Percentiles rank a stretch among this genome's conserved stretches.
phyloP scores from a whole-genome alignment of 2,888 invertebrate genomes.

The Melieria omissa region DNA sequence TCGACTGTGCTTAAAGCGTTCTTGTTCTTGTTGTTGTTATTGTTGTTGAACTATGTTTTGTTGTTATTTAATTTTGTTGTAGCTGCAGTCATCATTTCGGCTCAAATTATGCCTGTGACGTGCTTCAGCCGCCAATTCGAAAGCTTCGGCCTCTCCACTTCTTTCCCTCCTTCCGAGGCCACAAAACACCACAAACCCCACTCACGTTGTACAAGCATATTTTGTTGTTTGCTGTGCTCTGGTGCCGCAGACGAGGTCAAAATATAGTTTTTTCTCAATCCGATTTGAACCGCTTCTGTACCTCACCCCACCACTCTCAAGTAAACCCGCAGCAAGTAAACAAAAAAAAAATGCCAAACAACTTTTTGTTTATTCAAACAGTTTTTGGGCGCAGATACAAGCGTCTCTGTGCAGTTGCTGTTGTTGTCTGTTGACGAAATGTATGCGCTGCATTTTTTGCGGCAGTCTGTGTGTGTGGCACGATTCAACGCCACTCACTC shows the following conservation, averaged over 20 bases:
- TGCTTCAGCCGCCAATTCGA: conserved; percentile 37
- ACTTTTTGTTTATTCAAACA: background rate
- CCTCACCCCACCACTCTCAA: too few relatives aligned
- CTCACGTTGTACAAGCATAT: background rate
- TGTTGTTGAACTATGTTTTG: background rate
- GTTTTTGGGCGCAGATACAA: background rate
- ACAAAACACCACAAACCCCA: too few relatives aligned
- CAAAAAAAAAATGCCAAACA: background rate
- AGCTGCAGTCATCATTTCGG: conserved; percentile 14
- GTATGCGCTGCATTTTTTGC: background rate
- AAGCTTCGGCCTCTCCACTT: conserved; percentile 12
- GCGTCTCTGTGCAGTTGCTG: background rate
- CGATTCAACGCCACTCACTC: background rate
- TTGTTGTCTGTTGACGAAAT: background rate
- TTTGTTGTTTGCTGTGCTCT: background rate
- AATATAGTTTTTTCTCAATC: background rate
- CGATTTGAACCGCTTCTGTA: background rate
- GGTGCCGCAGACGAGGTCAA: background rate
- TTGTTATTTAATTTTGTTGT: background rate
- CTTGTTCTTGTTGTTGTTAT: conserved; percentile 13
- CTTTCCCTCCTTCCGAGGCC: too few relatives aligned
- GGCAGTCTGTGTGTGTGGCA: background rate
- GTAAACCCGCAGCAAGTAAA: too few relatives aligned
- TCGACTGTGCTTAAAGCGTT: background rate
- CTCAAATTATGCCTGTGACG: conserved; percentile 30